A percentile compares a stretch with the other conserved stretches of the same genome.
These are phyloP conservation scores for Auanema freiburgensis DNA, from an alignment of 2,888 invertebrate species.

Conservation along the genomic window DNA sequence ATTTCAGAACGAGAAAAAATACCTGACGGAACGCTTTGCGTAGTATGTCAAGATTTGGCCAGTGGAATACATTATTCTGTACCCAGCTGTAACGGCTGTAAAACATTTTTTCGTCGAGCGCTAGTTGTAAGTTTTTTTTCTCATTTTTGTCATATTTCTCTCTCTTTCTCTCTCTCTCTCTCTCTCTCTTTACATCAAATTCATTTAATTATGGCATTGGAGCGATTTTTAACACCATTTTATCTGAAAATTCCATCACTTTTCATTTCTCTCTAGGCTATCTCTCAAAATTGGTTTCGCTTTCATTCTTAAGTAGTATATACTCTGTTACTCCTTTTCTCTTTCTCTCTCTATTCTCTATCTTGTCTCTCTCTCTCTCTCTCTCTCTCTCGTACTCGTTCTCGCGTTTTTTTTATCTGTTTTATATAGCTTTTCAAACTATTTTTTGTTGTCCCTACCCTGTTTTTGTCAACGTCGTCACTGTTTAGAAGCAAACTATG, in stretches of 20 bases:
- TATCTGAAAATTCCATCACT: not conserved
- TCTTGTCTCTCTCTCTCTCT: too few species aligned
- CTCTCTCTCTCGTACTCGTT: not conserved
- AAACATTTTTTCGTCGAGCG: constrained; percentile 52
- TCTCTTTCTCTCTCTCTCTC: too few species aligned
- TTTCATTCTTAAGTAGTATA: too few species aligned
- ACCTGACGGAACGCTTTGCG: constrained; percentile 53
- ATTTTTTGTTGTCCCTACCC: not conserved
- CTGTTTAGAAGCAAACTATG: not conserved
- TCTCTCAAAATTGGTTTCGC: not conserved
- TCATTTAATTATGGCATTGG: not conserved
- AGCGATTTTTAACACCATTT: not conserved
- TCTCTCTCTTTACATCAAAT: too few species aligned
- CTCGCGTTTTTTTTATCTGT: not conserved
- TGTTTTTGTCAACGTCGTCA: constrained; percentile 2
- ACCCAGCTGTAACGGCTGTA: constrained; percentile 52
- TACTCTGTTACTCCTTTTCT: too few species aligned
- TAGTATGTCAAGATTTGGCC: constrained; percentile 50
- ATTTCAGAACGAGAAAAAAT: constrained; percentile 54
- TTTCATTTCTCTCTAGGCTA: not conserved
- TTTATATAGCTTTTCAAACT: not conserved
- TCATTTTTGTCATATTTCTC: too few species aligned
- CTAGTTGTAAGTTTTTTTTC: constrained; percentile 41
- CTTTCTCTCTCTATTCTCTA: too few species aligned
- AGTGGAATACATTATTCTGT: constrained; percentile 53